Evolutionary conservation across 2,888 invertebrate species (phyloP).

Genomic region (Nomada fabriciana): DNA sequence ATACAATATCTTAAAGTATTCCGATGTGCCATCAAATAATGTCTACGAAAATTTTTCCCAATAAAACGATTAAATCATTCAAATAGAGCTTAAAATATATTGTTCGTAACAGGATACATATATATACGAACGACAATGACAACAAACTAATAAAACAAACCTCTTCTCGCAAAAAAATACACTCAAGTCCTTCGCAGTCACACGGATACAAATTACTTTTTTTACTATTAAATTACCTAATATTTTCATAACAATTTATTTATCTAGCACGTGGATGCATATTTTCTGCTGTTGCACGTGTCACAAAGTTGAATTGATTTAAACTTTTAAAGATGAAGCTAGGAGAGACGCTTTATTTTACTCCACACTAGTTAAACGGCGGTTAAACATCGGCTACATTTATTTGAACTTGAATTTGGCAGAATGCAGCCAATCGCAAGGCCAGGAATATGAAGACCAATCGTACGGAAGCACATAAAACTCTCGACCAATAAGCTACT

Average conservation of each 20-base stretch:
- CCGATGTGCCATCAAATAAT: neutral
- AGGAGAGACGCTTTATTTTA: neutral
- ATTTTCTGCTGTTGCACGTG: neutral
- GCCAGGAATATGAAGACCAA: conserved; percentile 5
- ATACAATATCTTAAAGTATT: neutral
- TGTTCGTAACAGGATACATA: conserved; percentile 32
- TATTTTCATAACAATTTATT: conserved; percentile 23
- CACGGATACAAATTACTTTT: conserved; percentile 22
- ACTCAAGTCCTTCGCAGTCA: conserved; percentile 34
- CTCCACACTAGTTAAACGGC: neutral
- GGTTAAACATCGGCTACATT: conserved; percentile 37
- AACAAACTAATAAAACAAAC: conserved; percentile 45
- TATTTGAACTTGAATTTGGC: conserved; percentile 46
- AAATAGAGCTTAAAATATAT: neutral
- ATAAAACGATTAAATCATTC: neutral
- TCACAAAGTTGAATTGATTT: neutral
- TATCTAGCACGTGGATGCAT: conserved; percentile 17
- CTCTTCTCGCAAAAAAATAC: conserved; percentile 32
- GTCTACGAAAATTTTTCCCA: neutral
- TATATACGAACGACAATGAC: conserved; percentile 40
- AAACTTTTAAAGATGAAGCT: neutral
- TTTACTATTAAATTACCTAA: conserved; percentile 36
- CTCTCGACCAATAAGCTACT: neutral
- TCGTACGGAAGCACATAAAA: neutral
- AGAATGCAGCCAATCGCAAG: conserved; percentile 20